Conservation (phyloP, 2,888 invertebrate species). For the Chalcosyrphus nemorum region DNA sequence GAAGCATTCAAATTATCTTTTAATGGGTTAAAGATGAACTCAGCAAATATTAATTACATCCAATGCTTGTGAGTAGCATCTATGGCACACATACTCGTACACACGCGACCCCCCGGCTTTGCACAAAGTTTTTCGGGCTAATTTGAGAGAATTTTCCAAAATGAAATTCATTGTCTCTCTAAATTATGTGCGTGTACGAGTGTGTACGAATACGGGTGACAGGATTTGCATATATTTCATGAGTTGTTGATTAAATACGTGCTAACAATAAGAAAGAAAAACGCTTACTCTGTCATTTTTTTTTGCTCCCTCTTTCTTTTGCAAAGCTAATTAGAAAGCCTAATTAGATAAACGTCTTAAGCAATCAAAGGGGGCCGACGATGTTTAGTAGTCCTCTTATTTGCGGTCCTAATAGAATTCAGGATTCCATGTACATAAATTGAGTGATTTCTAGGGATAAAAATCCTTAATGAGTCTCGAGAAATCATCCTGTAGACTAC, state of each 20-base stretch:
- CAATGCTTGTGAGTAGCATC: neutral
- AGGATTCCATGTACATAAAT: constrained; percentile 51
- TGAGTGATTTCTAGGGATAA: constrained; percentile 38
- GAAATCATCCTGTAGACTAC: neutral
- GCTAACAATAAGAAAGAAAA: constrained; percentile 35
- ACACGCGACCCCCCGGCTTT: neutral
- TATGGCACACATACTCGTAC: neutral
- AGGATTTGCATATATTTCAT: constrained; percentile 53
- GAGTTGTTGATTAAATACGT: constrained; percentile 54
- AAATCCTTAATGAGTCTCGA: constrained; percentile 14
- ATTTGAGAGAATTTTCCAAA: constrained; percentile 20
- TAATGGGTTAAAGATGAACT: constrained; percentile 70
- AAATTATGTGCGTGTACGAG: constrained; percentile 32
- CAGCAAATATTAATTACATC: constrained; percentile 68
- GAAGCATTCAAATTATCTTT: constrained; percentile 68
- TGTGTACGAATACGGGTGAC: constrained; percentile 9
- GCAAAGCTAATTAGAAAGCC: constrained; percentile 58
- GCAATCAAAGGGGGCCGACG: constrained; percentile 16
- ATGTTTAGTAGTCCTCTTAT: constrained; percentile 21
- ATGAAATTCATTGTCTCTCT: constrained; percentile 49
- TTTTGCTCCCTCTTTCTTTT: neutral
- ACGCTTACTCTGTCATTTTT: neutral
- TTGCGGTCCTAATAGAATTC: constrained; percentile 52
- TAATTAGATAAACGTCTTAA: constrained; percentile 63
- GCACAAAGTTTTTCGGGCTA: constrained; percentile 24